Percentiles rank a stretch among this genome's conserved stretches.
phyloP scores from a whole-genome alignment of 2,888 invertebrate species.

The Cephus rjabovi region DNA sequence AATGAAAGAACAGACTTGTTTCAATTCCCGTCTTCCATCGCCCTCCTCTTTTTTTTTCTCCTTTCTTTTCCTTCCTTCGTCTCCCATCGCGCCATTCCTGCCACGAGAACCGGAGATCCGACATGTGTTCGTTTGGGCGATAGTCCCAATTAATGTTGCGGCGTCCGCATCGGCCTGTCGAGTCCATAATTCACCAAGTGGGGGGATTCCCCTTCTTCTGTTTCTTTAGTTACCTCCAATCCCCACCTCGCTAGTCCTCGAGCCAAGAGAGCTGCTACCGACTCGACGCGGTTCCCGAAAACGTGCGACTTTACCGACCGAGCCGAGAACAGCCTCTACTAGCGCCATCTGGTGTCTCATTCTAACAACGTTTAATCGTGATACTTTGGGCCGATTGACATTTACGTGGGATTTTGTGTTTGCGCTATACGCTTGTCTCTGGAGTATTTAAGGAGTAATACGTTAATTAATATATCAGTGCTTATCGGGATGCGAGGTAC shows the following conservation, averaged over 20 bases:
- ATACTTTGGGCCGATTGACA: no score
- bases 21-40: conserved; percentile 44
- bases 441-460: neutral
- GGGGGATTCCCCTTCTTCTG: conserved; percentile 24
- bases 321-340: neutral
- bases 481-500: neutral
- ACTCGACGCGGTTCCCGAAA: neutral
- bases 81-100: conserved; percentile 10
- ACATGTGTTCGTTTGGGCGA: conserved; percentile 59
- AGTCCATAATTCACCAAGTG: conserved; percentile 38
- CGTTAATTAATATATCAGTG: neutral
- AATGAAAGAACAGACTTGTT: conserved; percentile 60
- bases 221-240: conserved; percentile 13
- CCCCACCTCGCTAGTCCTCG: neutral
- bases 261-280: neutral
- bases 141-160: conserved; percentile 59
- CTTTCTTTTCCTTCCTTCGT: conserved; percentile 14
- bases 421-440: neutral
- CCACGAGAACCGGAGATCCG: conserved; percentile 46
- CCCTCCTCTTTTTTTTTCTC: conserved; percentile 21
- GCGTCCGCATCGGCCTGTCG: conserved; percentile 42
- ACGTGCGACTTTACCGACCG: neutral
- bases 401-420: neutral
- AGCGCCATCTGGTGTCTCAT: neutral
- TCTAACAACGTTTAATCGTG: neutral